Evolutionary conservation across 2,113 vertebrate genomes (phyloP).

Genomic region (Laticauda laticaudata): DNA sequence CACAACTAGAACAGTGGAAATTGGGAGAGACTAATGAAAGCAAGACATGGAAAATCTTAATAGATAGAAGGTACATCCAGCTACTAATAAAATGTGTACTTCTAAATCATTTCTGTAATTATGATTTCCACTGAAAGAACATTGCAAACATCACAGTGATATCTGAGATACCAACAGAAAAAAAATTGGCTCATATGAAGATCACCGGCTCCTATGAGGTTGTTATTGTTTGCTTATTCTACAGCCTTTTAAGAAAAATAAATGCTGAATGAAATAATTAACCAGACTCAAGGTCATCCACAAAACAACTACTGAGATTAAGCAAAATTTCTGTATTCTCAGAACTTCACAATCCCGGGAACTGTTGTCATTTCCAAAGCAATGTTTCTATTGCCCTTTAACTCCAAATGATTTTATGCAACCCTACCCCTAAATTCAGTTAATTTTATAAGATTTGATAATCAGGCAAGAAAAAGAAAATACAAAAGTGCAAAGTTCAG

Average conservation of each 20-base stretch:
- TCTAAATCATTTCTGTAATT: background rate
- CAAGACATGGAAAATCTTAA: background rate
- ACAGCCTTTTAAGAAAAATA: background rate
- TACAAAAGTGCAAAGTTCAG: background rate
- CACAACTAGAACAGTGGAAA: background rate
- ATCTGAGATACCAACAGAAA: background rate
- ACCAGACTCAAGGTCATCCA: background rate
- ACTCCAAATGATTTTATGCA: background rate
- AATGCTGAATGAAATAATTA: background rate
- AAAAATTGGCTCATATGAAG: background rate
- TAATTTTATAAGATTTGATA: background rate
- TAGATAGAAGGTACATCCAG: background rate
- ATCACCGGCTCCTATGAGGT: background rate
- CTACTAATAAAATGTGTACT: too few relatives aligned
- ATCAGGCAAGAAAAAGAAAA: background rate
- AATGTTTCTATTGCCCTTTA: constrained; percentile 6
- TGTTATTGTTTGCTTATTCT: background rate
- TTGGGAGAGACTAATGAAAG: background rate
- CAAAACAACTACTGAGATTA: constrained; percentile 13
- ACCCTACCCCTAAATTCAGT: background rate
- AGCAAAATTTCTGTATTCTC: background rate
- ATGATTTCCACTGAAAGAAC: background rate
- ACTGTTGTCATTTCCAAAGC: constrained; percentile 9
- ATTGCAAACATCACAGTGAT: background rate
- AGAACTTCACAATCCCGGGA: background rate